Conservation (phyloP, 1,140 invertebrate genomes). For the Lethrus apterus region DNA sequence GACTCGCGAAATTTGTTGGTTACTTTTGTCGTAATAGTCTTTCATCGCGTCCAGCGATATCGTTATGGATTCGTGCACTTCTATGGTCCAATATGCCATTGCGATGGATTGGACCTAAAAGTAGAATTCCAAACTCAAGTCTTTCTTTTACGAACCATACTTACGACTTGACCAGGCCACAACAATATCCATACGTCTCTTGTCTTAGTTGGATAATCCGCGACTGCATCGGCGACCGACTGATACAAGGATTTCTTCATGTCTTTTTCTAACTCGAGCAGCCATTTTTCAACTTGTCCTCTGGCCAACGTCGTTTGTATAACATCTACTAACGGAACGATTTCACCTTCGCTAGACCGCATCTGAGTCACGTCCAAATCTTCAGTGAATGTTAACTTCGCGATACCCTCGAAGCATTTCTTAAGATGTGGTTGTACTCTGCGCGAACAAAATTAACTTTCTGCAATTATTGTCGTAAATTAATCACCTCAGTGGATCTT, state of each 20-base stretch:
- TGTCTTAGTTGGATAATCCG: constrained; percentile 57
- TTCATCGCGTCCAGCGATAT: constrained; percentile 47
- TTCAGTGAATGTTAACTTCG: constrained; percentile 76
- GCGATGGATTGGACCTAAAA: constrained; percentile 72
- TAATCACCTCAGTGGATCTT: constrained; percentile 82
- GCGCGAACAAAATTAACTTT: constrained; percentile 22
- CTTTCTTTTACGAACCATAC: constrained; percentile 8
- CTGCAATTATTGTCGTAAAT: constrained; percentile 20
- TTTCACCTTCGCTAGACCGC: constrained; percentile 83
- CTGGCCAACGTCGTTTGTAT: constrained; percentile 84
- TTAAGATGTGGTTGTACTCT: constrained; percentile 96
- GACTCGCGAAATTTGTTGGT: constrained; percentile 73
- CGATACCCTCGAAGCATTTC: constrained; percentile 94
- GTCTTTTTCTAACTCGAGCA: constrained; percentile 79
- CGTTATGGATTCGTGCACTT: constrained; percentile 68
- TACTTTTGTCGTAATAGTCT: constrained; percentile 50
- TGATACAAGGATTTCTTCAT: constrained; percentile 87
- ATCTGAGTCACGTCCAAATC: constrained; percentile 83
- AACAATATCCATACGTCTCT: constrained; percentile 75
- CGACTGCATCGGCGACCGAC: constrained; percentile 53
- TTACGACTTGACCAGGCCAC: constrained; percentile 82
- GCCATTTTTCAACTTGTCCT: constrained; percentile 96
- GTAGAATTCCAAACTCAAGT: constrained; percentile 5
- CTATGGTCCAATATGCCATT: constrained; percentile 81
- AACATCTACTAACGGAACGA: constrained; percentile 65